phyloP scores from a whole-genome alignment of 2,113 vertebrate genomes.

The Callipepla squamata region DNA sequence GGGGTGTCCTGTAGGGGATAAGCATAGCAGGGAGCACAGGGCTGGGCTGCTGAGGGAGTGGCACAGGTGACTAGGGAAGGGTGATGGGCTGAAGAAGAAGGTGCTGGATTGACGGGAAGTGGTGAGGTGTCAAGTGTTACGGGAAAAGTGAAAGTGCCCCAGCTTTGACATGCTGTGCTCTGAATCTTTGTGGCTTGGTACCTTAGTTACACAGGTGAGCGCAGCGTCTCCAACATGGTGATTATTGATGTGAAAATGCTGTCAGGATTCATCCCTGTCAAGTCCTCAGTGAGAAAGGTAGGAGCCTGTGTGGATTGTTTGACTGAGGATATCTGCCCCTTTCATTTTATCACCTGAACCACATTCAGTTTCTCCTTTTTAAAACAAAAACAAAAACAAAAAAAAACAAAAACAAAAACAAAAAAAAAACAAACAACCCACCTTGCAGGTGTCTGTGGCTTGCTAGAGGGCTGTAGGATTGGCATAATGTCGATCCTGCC shows the following conservation, averaged over 20 bases:
- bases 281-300: slow-evolving; percentile 57
- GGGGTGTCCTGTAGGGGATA: not conserved
- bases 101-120: not conserved
- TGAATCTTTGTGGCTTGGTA: not conserved
- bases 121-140: not conserved
- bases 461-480: not conserved
- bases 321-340: not conserved
- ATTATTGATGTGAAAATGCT: slow-evolving; percentile 75
- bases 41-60: not conserved
- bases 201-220: slow-evolving; percentile 50
- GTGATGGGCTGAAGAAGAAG: too few species aligned
- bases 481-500: not conserved
- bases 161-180: not conserved
- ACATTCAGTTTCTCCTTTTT: too few species aligned
- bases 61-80: not conserved
- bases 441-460: not conserved
- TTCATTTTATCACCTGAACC: not conserved
- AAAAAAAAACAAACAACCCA: too few species aligned
- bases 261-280: slow-evolving; percentile 67
- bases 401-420: too few species aligned
- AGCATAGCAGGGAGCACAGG: not conserved
- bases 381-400: too few species aligned
- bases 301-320: not conserved
- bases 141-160: not conserved
- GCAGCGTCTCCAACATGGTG: slow-evolving; percentile 53